phyloP scores from a whole-genome alignment of 2,113 vertebrate species.

The Poecilia latipinna region DNA sequence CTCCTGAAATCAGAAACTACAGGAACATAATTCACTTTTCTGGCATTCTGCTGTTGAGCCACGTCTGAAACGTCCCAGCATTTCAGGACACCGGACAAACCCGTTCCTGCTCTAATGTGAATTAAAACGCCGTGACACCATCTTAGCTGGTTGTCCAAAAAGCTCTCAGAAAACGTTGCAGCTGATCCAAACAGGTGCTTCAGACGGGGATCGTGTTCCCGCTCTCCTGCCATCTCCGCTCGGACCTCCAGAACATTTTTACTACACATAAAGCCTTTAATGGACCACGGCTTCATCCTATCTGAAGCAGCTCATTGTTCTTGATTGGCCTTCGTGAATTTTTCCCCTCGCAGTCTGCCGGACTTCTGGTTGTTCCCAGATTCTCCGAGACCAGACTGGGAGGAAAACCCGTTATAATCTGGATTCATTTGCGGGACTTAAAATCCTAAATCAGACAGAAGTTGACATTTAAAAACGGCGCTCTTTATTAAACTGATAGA shows the following conservation, averaged over 20 bases:
- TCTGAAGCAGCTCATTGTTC: not conserved
- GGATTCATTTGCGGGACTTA: too few relatives aligned
- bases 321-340: too few relatives aligned
- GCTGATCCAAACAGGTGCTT: not conserved
- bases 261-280: not conserved
- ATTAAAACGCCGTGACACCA: not conserved
- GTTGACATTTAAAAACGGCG: not conserved
- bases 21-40: too few relatives aligned
- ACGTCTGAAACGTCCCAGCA: too few relatives aligned
- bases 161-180: not conserved
- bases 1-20: too few relatives aligned
- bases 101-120: not conserved
- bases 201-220: not conserved
- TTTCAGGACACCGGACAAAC: not conserved
- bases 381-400: too few relatives aligned
- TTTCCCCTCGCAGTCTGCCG: too few relatives aligned
- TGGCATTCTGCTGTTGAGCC: too few relatives aligned
- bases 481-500: not conserved
- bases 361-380: too few relatives aligned
- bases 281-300: not conserved
- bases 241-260: not conserved
- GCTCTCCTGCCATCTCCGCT: not conserved
- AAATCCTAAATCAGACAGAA: not conserved
- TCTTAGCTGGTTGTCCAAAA: not conserved
- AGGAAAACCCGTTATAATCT: too few relatives aligned